Evolutionary conservation across 2,797 vertebrate genomes (phyloP).

Genomic region (Capromys pilorides): DNA sequence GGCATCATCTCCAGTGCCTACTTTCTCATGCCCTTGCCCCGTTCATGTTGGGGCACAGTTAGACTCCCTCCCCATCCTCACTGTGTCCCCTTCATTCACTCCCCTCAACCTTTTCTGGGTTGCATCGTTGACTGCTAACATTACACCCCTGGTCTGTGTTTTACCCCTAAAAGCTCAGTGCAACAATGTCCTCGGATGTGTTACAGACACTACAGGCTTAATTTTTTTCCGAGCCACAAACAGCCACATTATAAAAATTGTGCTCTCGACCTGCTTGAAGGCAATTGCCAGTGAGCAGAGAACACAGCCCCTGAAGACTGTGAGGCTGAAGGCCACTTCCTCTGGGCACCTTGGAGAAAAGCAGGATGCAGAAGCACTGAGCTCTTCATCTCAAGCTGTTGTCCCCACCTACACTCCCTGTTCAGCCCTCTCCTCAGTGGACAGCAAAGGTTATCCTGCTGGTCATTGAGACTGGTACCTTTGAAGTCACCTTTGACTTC

Average conservation of each 20-base stretch:
- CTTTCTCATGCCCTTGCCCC: not conserved
- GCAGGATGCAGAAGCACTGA: not conserved
- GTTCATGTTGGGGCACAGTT: not conserved
- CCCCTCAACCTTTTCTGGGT: not conserved
- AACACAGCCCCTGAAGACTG: not conserved
- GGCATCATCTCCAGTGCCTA: not conserved
- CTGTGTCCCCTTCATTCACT: not conserved
- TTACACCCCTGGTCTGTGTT: not conserved
- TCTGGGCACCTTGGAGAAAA: not conserved
- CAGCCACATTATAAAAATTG: slow-evolving; percentile 8
- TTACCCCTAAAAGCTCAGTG: not conserved
- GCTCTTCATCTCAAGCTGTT: not conserved
- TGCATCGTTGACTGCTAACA: not conserved
- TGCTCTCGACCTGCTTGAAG: not conserved
- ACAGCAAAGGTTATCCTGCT: not conserved
- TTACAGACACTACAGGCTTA: not conserved
- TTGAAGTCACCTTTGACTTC: not conserved
- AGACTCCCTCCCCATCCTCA: not conserved
- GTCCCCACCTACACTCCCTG: not conserved
- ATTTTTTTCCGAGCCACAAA: not conserved
- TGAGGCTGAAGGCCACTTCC: not conserved
- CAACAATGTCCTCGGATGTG: not conserved
- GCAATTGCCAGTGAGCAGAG: not conserved
- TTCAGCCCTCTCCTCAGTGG: not conserved
- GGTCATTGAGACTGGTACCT: not conserved